Base-by-base conservation (phyloP, 2,113 vertebrate genomes). In the Anas platyrhynchos region DNA sequence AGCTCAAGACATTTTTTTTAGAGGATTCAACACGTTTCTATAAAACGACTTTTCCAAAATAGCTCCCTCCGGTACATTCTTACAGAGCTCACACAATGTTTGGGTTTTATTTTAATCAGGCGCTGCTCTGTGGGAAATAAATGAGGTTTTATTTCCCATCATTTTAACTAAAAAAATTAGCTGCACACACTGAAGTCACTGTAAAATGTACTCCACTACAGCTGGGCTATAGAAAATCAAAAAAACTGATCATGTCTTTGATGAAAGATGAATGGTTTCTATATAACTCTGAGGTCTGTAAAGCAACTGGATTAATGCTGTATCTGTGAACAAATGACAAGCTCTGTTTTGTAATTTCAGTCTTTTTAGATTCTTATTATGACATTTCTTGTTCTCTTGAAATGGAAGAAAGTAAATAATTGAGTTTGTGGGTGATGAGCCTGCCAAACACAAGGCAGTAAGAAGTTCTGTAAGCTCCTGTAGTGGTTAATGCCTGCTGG, bases 341-440 rank as follows among this genome's bases (percentile, higher is more conserved):
- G 52, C 25, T 95, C 77, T 66, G 52, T 73, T 95, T 82, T 50
- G 32, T 89, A 78, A 96, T 75, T 95, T 95, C 61, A 73, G 83
- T 86, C 71, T 26, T 75, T 95, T 91, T 86, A 91, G 69, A 59
- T 59, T 89, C 93, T 67, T 96, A 91, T 96, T 88, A 83, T 27
- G 11, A 74, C 59, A 78, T 89, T 97, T 95, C 76, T 94, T 91
- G 86, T 96, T 88, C 86, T 44, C 86, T 61, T 71, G 59, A 93
- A 91, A 93, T 66, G n/a, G 44, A 83, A 94, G 71, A 94, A 91
- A 94, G 88, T 95, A 91, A 97, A 72, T 95, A 91, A 92, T 83
- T 46, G 14, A 62, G 63, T 93, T 95, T 96, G 65, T 88, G 78
- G 43, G 46, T 56, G 86, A 89, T 75, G 91, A 96, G 89, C 94